Evolutionary conservation across 2,797 vertebrate genomes (phyloP).

Genomic region (Phaenicophaeus curvirostris): DNA sequence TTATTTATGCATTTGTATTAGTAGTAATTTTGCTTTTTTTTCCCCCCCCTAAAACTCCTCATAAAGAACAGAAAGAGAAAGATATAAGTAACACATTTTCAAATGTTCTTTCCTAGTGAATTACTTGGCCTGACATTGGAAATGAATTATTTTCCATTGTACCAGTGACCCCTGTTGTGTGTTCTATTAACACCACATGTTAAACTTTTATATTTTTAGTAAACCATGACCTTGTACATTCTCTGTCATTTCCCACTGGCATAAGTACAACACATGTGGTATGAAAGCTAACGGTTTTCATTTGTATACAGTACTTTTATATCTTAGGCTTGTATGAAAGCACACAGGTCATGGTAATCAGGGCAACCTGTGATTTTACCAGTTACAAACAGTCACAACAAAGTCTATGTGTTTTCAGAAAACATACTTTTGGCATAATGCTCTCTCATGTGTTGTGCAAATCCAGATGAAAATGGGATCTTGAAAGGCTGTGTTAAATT

Average conservation of each 20-base stretch:
- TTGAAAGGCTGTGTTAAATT: slow-evolving; percentile 58
- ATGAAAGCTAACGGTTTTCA: slow-evolving; percentile 66
- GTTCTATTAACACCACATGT: slow-evolving; percentile 78
- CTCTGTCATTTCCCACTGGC: slow-evolving; percentile 71
- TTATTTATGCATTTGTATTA: neutral
- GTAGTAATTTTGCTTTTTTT: neutral
- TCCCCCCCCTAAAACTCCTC: neutral
- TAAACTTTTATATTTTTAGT: slow-evolving; percentile 72
- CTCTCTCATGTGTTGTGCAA: slow-evolving; percentile 39
- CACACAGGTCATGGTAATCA: slow-evolving; percentile 42
- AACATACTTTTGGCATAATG: slow-evolving; percentile 65
- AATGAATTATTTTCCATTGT: slow-evolving; percentile 70
- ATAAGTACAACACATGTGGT: slow-evolving; percentile 59
- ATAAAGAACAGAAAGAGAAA: slow-evolving; percentile 25
- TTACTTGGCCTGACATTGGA: slow-evolving; percentile 60
- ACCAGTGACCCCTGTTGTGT: slow-evolving; percentile 71
- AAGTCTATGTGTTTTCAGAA: slow-evolving; percentile 44
- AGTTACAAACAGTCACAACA: slow-evolving; percentile 45
- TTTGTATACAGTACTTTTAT: slow-evolving; percentile 38
- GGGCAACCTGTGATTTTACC: slow-evolving; percentile 54
- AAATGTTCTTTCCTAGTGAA: slow-evolving; percentile 52
- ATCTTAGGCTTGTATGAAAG: slow-evolving; percentile 21
- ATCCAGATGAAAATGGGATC: slow-evolving; percentile 67
- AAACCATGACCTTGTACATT: slow-evolving; percentile 72
- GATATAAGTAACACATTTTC: slow-evolving; percentile 49